Evolutionary conservation across 2,113 vertebrate genomes (phyloP).

Genomic region (Triplophysa dalaica): DNA sequence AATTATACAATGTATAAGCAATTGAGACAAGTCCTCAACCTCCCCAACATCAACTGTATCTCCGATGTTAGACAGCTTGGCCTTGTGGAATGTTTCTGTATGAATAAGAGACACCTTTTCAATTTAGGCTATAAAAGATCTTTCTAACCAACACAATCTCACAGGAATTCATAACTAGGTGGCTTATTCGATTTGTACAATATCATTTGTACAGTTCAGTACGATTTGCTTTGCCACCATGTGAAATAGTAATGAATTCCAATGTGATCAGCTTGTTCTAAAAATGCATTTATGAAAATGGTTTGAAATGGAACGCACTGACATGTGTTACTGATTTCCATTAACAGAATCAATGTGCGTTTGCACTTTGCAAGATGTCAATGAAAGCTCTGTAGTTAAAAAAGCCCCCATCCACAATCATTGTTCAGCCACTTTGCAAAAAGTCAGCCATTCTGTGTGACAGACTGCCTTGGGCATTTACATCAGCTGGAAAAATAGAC

Average conservation of each 20-base stretch:
- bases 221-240: too few relatives aligned
- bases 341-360: conserved; percentile 26
- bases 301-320: neutral
- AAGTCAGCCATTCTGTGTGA: conserved; percentile 8
- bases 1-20: too few relatives aligned
- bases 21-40: neutral
- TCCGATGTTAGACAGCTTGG: too few relatives aligned
- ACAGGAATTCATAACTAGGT: too few relatives aligned
- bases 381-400: conserved; percentile 42
- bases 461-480: neutral
- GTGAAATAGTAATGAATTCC: too few relatives aligned
- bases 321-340: neutral
- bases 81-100: too few relatives aligned
- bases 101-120: neutral
- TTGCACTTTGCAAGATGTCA: conserved; percentile 2
- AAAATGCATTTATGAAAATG: neutral
- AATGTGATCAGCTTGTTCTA: neutral
- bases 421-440: conserved; percentile 1
- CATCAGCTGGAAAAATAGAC: neutral
- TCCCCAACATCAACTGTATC: neutral
- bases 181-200: too few relatives aligned
- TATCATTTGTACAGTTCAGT: too few relatives aligned
- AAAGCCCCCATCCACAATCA: conserved; percentile 17
- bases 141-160: too few relatives aligned
- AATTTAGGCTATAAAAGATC: neutral